phyloP scores from a whole-genome alignment of 2,888 invertebrate genomes.

The Hydrotaea cyrtoneurina region DNA sequence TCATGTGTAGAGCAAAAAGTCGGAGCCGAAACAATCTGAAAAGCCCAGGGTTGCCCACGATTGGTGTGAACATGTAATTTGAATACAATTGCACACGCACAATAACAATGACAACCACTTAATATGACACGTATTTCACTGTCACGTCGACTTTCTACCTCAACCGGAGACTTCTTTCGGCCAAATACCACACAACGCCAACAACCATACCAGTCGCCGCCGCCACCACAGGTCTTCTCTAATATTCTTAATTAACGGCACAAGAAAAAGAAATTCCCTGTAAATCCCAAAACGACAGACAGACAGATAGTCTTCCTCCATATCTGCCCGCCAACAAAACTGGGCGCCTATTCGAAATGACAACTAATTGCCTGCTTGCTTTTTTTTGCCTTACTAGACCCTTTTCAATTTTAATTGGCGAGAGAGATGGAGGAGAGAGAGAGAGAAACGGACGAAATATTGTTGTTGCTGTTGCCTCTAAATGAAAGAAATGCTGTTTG shows the following conservation, averaged over 20 bases:
- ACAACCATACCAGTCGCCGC: constrained; percentile 20
- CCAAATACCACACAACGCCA: neutral
- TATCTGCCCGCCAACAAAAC: constrained; percentile 54
- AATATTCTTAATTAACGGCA: constrained; percentile 64
- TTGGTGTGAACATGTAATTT: no score
- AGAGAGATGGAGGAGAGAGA: no score
- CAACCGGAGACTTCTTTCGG: neutral
- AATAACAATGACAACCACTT: no score
- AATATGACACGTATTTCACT: no score
- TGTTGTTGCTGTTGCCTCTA: constrained; percentile 2
- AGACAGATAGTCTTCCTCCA: constrained; percentile 7
- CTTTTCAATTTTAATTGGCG: constrained; percentile 39
- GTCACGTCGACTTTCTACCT: neutral
- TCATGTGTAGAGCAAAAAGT: neutral
- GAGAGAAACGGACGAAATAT: neutral
- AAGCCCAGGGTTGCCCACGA: neutral
- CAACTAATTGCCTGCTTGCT: constrained; percentile 67
- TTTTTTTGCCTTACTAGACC: constrained; percentile 22
- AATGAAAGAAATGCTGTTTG: constrained; percentile 49
- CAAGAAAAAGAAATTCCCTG: constrained; percentile 57
- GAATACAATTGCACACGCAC: no score
- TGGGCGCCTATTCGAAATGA: constrained; percentile 69
- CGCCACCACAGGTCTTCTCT: constrained; percentile 41
- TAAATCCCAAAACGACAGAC: constrained; percentile 22
- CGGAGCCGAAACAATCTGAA: neutral